Base-by-base conservation (phyloP, 2,888 invertebrate genomes). In the Drosophila multiciliata region DNA sequence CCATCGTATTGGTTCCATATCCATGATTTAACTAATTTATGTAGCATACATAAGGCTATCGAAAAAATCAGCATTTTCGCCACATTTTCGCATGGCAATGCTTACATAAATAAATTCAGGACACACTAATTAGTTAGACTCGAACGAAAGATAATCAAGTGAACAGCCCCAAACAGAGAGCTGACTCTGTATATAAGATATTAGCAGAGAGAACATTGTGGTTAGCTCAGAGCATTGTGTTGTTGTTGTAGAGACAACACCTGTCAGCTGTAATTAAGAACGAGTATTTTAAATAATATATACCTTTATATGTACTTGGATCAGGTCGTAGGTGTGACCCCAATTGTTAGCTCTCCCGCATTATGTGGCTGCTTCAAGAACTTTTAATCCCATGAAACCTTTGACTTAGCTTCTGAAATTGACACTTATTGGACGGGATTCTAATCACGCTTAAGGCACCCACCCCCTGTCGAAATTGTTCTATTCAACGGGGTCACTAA, bases 211-310 rank as follows among this genome's bases (percentile, higher is more conserved):
- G 26, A 36, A 40, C 6, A n/a, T 65, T 49, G 67, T 23, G 73
- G 65, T 65, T 64, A 26, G 42, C 12, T 53, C 23, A 23, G 32
- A 33, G 42, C 36, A 32, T 55, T 38, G 11, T n/a, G 65, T 49
- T 38, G 45, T 15, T 29, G 33, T 42, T 40, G 17, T 20, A 33
- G 52, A 55, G 65, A 58, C 65, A 73, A 52, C 78, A 73, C 75
- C 78, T 82, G 86, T 89, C 89, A 78, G 73, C 66, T 72, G 62
- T 77, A 68, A 79, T 87, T 85, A 73, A 45, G 65, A 61, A 35
- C 15, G 38, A 62, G 53, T 55, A 75, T 66, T 54, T 32, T 49
- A 53, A 66, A 45, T 45, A 55, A 45, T 40, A 50, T 52, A 62
- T 53, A 8, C 23, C 20, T 29, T 23, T 20, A 32, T 12, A 26